A percentile compares a stretch with the other conserved stretches of the same genome.
Evolutionary conservation across 2,797 vertebrate genomes (phyloP).

Genomic region (Craterocephalus amniculus): DNA sequence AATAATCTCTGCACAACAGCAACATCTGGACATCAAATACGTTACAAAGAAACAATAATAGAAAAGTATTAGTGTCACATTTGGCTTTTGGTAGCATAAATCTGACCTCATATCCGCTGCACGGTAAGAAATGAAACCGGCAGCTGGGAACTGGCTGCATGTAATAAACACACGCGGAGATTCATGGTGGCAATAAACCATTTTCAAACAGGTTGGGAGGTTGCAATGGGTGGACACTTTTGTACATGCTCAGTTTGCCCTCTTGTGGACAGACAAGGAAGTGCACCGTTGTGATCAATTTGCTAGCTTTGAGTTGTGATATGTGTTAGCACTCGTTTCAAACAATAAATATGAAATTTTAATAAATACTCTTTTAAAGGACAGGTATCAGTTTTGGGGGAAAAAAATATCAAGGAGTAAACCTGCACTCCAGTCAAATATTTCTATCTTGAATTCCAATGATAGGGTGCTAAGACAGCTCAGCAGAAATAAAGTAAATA

Average conservation of each 20-base stretch:
- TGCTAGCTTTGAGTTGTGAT: background rate
- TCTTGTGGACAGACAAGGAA: conserved; percentile 64
- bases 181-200: conserved; percentile 19
- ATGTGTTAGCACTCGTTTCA: conserved; percentile 51
- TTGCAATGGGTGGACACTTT: conserved; percentile 14
- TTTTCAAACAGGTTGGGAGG: conserved; percentile 12
- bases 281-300: conserved; percentile 31
- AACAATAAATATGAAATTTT: conserved; percentile 81
- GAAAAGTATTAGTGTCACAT: conserved; percentile 70
- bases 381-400: conserved; percentile 63
- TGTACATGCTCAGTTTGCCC: conserved; percentile 60
- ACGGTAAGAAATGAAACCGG: conserved; percentile 42
- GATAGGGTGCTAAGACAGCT: conserved; percentile 47
- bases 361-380: conserved; percentile 84
- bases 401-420: conserved; percentile 75
- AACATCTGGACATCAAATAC: conserved; percentile 76
- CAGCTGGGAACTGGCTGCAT: conserved; percentile 28
- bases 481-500: conserved; percentile 45
- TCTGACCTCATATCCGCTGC: conserved; percentile 44
- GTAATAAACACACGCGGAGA: conserved; percentile 55
- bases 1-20: conserved; percentile 76
- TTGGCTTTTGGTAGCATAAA: conserved; percentile 70
- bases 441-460: conserved; percentile 51
- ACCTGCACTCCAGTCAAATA: conserved; percentile 80
- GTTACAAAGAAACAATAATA: conserved; percentile 73